Percentiles rank a stretch among this genome's conserved stretches.
phyloP scores from a whole-genome alignment of 1,140 invertebrate species.

The Euwallacea similis region DNA sequence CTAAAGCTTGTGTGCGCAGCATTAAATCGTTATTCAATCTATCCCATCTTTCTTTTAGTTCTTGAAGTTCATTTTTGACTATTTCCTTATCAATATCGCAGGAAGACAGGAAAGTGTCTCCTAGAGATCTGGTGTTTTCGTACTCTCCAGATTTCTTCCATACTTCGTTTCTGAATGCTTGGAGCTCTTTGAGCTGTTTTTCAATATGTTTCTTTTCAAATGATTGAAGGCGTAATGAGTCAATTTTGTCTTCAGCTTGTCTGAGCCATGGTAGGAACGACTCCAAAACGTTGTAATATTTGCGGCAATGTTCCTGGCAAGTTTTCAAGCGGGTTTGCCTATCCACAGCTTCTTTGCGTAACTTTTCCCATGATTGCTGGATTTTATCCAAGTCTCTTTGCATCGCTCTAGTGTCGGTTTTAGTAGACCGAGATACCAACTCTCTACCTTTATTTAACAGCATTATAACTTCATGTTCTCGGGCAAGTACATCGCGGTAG shows the following conservation, averaged over 20 bases:
- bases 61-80: conserved; percentile 78
- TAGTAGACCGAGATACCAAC: conserved; percentile 64
- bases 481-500: conserved; percentile 83
- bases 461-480: conserved; percentile 94
- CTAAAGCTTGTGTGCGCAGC: conserved; percentile 72
- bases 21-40: conserved; percentile 78
- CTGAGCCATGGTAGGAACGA: conserved; percentile 86
- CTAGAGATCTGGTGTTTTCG: conserved; percentile 81
- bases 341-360: conserved; percentile 83
- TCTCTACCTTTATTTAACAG: conserved; percentile 88
- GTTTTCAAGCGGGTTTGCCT: conserved; percentile 83
- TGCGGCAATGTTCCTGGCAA: conserved; percentile 86
- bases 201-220: conserved; percentile 87
- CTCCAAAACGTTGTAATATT: conserved; percentile 83
- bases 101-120: conserved; percentile 80
- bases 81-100: conserved; percentile 90
- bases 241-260: conserved; percentile 83
- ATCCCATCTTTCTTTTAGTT: conserved; percentile 87
- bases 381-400: conserved; percentile 81
- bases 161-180: conserved; percentile 88
- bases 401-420: conserved; percentile 58
- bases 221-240: conserved; percentile 74
- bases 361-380: conserved; percentile 85
- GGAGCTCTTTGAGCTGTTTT: conserved; percentile 85
- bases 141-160: conserved; percentile 90